Percentiles rank a stretch among this genome's conserved stretches.
phyloP scores from a whole-genome alignment of 2,797 vertebrate species.

The Coreius guichenoti region DNA sequence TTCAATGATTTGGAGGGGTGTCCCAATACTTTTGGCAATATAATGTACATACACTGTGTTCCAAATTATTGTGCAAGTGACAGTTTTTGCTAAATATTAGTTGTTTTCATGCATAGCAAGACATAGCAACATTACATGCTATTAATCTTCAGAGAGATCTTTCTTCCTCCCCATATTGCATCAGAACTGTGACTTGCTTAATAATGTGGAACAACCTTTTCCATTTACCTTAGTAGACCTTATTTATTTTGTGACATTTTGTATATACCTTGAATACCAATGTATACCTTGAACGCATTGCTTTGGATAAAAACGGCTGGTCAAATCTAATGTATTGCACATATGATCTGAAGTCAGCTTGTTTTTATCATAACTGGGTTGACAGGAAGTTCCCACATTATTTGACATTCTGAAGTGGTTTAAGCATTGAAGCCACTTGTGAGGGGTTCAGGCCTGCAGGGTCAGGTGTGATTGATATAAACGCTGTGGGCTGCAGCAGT shows the following conservation, averaged over 20 bases:
- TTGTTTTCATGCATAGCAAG: too few relatives aligned
- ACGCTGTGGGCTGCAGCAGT: not conserved
- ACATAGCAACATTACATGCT: too few relatives aligned
- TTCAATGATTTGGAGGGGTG: too few relatives aligned
- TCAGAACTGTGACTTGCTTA: too few relatives aligned
- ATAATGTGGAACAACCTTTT: too few relatives aligned
- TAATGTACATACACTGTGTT: too few relatives aligned
- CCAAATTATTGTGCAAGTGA: too few relatives aligned
- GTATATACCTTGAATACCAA: not conserved
- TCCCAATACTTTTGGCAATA: too few relatives aligned
- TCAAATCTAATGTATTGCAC: not conserved
- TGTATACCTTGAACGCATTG: not conserved
- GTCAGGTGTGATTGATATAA: not conserved
- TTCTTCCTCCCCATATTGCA: too few relatives aligned
- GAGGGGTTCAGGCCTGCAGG: not conserved
- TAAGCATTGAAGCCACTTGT: not conserved
- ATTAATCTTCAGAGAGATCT: too few relatives aligned
- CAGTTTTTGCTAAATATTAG: too few relatives aligned
- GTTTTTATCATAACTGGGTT: not conserved
- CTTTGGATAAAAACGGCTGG: not conserved
- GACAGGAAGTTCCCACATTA: constrained; percentile 7
- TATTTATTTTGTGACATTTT: not conserved
- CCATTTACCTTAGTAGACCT: too few relatives aligned
- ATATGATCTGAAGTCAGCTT: not conserved
- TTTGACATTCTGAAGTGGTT: constrained; percentile 21